Percentiles rank a stretch among this genome's conserved stretches.
Conservation (phyloP, 2,797 vertebrate genomes). For the Labeo calbasu region DNA sequence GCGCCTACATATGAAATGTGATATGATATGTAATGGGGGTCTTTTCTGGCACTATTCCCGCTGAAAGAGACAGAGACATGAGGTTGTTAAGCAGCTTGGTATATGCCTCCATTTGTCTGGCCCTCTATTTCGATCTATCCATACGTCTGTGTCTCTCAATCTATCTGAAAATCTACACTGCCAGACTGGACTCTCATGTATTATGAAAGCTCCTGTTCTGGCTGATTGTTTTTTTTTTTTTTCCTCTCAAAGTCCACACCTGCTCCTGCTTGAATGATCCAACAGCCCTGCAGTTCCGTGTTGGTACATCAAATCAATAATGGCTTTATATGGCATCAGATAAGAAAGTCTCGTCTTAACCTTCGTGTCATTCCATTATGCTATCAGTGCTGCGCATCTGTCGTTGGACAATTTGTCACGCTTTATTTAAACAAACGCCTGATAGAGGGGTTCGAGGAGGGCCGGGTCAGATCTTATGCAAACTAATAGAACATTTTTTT, state of each 20-base stretch:
- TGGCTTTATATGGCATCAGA: conserved; percentile 29
- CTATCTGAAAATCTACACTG: conserved; percentile 21
- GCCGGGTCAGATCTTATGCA: conserved; percentile 22
- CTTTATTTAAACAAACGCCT: conserved; percentile 36
- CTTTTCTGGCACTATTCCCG: conserved; percentile 20
- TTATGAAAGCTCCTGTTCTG: conserved; percentile 34
- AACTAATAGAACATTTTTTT: conserved; percentile 31
- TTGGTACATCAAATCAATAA: conserved; percentile 15
- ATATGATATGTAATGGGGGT: conserved; percentile 20
- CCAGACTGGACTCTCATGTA: conserved; percentile 10
- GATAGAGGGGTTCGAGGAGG: conserved; percentile 21
- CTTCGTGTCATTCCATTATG: conserved; percentile 18
- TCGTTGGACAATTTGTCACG: conserved; percentile 38
- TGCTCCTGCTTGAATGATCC: conserved; percentile 16
- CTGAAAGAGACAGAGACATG: conserved; percentile 13
- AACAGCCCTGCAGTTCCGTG: neutral
- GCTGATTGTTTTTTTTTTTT: neutral
- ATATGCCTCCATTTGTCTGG: conserved; percentile 23
- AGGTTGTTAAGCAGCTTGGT: conserved; percentile 13
- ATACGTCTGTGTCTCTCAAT: conserved; percentile 12
- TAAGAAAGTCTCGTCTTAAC: conserved; percentile 34
- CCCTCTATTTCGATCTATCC: conserved; percentile 5
- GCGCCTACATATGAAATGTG: conserved; percentile 7
- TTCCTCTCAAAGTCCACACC: neutral
- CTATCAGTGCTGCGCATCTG: conserved; percentile 34